phyloP scores from a whole-genome alignment of 2,797 vertebrate genomes.

The Falco cherrug region DNA sequence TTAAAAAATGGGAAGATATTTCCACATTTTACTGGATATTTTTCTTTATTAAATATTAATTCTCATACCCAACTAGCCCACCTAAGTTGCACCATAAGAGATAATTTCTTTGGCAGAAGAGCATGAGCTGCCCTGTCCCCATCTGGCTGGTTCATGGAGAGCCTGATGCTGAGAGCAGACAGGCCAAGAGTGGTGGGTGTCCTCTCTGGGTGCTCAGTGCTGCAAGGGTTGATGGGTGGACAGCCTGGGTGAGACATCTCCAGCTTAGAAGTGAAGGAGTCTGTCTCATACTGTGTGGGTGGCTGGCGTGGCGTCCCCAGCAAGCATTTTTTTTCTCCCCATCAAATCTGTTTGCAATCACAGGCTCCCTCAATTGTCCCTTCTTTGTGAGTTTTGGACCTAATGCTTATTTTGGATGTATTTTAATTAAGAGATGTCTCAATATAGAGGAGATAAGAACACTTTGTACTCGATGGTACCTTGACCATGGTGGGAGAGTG shows the following conservation, averaged over 20 bases:
- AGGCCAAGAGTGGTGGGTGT: not conserved
- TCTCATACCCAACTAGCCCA: not conserved
- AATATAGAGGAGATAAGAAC: not conserved
- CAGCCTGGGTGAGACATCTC: not conserved
- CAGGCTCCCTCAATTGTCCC: not conserved
- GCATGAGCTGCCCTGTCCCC: not conserved
- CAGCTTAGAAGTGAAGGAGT: not conserved
- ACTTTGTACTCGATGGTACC: not conserved
- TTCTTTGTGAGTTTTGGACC: not conserved
- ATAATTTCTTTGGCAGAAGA: not conserved
- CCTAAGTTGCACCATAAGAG: not conserved
- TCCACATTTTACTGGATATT: not conserved
- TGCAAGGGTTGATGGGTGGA: not conserved
- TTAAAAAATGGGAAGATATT: accelerated
- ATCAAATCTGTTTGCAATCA: not conserved
- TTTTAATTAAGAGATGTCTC: not conserved
- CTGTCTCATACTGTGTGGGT: accelerated
- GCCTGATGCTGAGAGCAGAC: not conserved
- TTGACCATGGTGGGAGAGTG: not conserved
- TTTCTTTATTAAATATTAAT: not conserved
- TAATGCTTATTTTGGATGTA: not conserved
- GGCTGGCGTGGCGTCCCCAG: too few species aligned
- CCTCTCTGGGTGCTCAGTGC: not conserved
- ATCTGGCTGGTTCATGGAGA: not conserved
- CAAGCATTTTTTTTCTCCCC: not conserved